Evolutionary conservation across 2,113 vertebrate species (phyloP).

Genomic region (Notechis scutatus): DNA sequence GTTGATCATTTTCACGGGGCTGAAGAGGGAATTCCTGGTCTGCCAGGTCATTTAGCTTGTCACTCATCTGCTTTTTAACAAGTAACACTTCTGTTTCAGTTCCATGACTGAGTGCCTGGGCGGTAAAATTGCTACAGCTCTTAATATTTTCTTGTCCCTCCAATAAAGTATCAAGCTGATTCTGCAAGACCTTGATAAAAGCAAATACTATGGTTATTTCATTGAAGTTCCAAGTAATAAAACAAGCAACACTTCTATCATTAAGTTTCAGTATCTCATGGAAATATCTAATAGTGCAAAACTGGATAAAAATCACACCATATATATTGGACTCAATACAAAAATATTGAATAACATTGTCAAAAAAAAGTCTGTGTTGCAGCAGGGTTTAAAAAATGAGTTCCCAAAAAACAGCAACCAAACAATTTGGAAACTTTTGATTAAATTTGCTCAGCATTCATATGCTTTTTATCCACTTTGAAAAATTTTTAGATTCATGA

Average conservation of each 20-base stretch:
- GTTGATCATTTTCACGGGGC: conserved; percentile 90
- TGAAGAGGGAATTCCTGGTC: conserved; percentile 83
- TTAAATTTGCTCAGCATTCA: not conserved
- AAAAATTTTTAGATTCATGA: not conserved
- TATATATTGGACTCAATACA: not conserved
- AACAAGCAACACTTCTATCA: not conserved
- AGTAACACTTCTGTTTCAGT: conserved; percentile 92
- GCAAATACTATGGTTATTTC: not conserved
- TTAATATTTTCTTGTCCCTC: conserved; percentile 91
- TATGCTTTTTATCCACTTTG: not conserved
- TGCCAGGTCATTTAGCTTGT: conserved; percentile 84
- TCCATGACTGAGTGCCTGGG: conserved; percentile 89
- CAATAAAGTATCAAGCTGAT: conserved; percentile 87
- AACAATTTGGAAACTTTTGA: not conserved
- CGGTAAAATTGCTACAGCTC: conserved; percentile 92
- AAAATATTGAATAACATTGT: not conserved
- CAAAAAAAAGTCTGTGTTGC: not conserved
- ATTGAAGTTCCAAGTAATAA: not conserved
- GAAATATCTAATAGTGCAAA: not conserved
- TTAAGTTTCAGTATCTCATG: not conserved
- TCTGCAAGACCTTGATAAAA: conserved; percentile 83
- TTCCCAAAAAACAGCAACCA: not conserved
- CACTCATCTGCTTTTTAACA: conserved; percentile 96
- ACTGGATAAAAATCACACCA: not conserved
- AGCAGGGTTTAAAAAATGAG: not conserved